Base-by-base conservation (phyloP, 1,140 invertebrate species). In the Conopomorpha cramerella region DNA sequence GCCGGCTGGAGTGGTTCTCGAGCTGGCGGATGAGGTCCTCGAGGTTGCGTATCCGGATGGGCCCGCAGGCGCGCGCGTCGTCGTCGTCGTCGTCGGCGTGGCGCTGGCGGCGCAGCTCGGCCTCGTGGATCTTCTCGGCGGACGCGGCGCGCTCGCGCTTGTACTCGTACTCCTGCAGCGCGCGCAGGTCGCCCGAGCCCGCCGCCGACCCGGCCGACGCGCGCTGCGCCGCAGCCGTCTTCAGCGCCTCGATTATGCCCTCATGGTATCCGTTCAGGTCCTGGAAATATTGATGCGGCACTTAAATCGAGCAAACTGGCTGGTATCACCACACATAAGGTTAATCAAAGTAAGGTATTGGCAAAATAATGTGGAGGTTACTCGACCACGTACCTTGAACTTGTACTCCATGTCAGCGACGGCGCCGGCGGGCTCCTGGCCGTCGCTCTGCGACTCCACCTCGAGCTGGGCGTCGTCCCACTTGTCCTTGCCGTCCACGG, bases 261-360 rank as follows among this genome's bases (percentile, higher is more conserved):
- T 95, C 93, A 55, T 95, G 93, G 64, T 96, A 96, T 2, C 92
- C 93, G 44, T 95, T 94, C 4, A 96, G 74, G 32, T 85, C 92
- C 74, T 93, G 92, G 7, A 95, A 74, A 1, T 86, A n/a, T n/a
- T n/a, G n/a, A n/a, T 92, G 25, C 88, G 71, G n/a, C n/a, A n/a
- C n/a, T n/a, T n/a, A n/a, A n/a, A n/a, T n/a, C n/a, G n/a, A n/a
- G n/a, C n/a, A n/a, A n/a, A n/a, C n/a, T n/a, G n/a, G n/a, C n/a
- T n/a, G n/a, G n/a, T n/a, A n/a, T n/a, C n/a, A n/a, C n/a, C n/a
- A n/a, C n/a, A 32, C 19, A 23, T 23, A 23, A 23, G 19, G 19
- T 23, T 23, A 23, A 23, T 6, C 19, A 23, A 29, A 29, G 28
- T n/a, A n/a, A n/a, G n/a, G n/a, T n/a, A n/a, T n/a, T n/a, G n/a